Evolutionary conservation across 2,113 vertebrate genomes (phyloP), one percentile per base, ranked within the genome.

Genomic region (Tenebrosternarchus preto): DNA sequence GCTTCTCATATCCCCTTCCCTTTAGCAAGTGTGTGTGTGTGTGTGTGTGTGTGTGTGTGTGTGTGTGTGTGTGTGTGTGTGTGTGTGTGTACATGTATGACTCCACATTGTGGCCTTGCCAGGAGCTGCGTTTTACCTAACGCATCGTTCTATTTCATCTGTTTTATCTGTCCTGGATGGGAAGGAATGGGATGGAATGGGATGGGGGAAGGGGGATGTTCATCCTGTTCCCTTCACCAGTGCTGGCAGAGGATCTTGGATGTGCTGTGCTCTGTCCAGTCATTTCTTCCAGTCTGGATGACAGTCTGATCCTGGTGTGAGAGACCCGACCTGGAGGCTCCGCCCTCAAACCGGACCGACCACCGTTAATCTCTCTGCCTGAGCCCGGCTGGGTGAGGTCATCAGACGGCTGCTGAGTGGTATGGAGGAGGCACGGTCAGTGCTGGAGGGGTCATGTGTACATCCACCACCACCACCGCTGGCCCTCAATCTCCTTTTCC

Each of bases 91-190:
- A 70, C 53, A 68, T 33, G 69, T n/a, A 33, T 55, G 60, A 36
- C 90, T 88, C 87, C 85, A 88, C 89, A 89, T 90, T 83, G 71
- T 87, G 87, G 89, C 91, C 90, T 95, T 93, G 93, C 93, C 90
- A 86, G 91, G 85, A 96, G 92, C 88, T 80, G 90, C 92, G 88
- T 90, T 93, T 93, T 91, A 87, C 87, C 89, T 89, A 88, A 93
- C 73, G 82, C 92, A 87, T 87, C 85, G 86, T 89, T 90, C 87
- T 86, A 84, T 90, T 91, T 88, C 88, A 91, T 93, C 92, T 86
- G 88, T 93, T 90, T 92, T 92, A 93, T 94, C 92, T 93, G 90
- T 91, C 93, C 92, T 89, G 93, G 93, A 94, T 22, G 53, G 64
- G 71, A 93, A 2, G 43, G 43, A 12, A 46, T 9, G 39, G 93